Conservation (phyloP, 2,888 invertebrate species). For the Pimpla rufipes region DNA sequence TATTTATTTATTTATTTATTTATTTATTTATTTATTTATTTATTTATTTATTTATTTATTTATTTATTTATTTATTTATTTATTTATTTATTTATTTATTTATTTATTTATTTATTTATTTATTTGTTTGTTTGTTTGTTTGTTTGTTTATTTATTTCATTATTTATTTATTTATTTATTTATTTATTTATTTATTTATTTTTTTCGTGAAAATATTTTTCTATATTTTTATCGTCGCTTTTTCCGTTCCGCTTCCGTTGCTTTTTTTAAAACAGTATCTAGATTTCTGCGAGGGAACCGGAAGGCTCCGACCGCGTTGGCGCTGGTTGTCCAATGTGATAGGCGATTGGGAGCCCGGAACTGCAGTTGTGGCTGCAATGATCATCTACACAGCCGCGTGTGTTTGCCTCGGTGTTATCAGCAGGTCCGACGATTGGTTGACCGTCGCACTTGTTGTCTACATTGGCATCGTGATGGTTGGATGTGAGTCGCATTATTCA, state of each 20-base stretch:
- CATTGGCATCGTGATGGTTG: conserved; percentile 88
- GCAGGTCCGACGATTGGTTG: conserved; percentile 87
- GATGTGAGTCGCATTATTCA: conserved; percentile 86
- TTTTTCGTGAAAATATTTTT: background rate
- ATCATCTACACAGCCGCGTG: conserved; percentile 90
- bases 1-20: background rate
- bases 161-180: background rate
- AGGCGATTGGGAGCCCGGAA: conserved; percentile 92
- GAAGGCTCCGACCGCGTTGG: conserved; percentile 91
- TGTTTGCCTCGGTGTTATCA: conserved; percentile 89
- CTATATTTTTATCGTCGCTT: no score
- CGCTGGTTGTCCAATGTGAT: conserved; percentile 91
- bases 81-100: no score
- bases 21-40: conserved; percentile 21
- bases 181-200: conserved; percentile 23
- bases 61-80: background rate
- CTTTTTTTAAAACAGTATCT: no score
- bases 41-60: no score
- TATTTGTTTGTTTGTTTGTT: conserved; percentile 1
- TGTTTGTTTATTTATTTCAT: no score
- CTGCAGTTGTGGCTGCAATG: conserved; percentile 91
- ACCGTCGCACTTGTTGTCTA: conserved; percentile 88
- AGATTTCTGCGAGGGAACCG: conserved; percentile 86
- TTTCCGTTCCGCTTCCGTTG: no score
- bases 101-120: background rate